Percentiles rank a stretch among this genome's conserved stretches.
Conservation (phyloP, 2,797 vertebrate genomes). For the Aeoliscus strigatus region DNA sequence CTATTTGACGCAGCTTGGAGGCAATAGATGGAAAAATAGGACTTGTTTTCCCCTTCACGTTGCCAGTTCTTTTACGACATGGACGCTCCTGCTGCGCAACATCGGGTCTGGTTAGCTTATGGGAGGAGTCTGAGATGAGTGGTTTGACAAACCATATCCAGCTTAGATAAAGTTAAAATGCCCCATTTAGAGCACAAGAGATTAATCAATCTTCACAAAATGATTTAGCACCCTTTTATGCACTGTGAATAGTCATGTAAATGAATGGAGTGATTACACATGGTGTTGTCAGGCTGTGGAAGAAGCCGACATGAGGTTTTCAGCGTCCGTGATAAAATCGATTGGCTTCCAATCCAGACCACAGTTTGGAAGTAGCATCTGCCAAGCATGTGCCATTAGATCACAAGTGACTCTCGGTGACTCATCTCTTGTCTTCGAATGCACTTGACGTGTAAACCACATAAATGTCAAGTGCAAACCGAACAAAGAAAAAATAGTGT, state of each 20-base stretch:
- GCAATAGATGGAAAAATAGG: conserved; percentile 68
- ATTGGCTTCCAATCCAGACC: not conserved
- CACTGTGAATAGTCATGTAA: conserved; percentile 30
- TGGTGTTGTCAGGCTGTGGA: conserved; percentile 38
- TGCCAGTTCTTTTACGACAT: conserved; percentile 62
- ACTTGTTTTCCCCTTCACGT: conserved; percentile 59
- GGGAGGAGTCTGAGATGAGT: conserved; percentile 29
- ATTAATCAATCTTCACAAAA: conserved; percentile 23
- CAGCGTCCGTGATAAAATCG: not conserved
- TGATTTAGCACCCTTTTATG: conserved; percentile 26
- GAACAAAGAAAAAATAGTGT: conserved; percentile 18
- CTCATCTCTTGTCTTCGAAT: conserved; percentile 57
- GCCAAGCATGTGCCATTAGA: conserved; percentile 57
- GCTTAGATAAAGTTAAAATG: conserved; percentile 31
- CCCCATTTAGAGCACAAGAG: conserved; percentile 14
- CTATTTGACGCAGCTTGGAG: conserved; percentile 55
- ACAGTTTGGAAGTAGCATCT: conserved; percentile 17
- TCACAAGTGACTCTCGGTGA: conserved; percentile 47
- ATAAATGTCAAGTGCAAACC: conserved; percentile 34
- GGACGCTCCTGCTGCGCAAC: conserved; percentile 58
- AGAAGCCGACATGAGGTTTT: conserved; percentile 46
- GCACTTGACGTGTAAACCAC: conserved; percentile 55
- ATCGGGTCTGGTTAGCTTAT: conserved; percentile 51
- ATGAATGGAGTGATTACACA: conserved; percentile 43
- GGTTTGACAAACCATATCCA: conserved; percentile 23